phyloP scores from a whole-genome alignment of 1,140 invertebrate species.

The Orius laevigatus region DNA sequence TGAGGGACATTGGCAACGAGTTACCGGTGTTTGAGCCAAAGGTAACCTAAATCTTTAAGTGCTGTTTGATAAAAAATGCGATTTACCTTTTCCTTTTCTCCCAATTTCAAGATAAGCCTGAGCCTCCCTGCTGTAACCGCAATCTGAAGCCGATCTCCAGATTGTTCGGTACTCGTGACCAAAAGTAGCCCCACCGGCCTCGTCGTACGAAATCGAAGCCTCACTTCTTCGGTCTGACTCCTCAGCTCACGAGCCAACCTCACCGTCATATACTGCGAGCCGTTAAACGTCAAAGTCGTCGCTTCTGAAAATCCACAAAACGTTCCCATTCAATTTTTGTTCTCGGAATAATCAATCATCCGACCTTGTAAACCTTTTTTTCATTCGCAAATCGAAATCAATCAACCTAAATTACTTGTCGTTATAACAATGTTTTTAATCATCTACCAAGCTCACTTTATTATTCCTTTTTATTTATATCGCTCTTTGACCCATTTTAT shows the following conservation, averaged over 20 bases:
- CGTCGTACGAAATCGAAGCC: slow-evolving; percentile 72
- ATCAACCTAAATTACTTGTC: too few species aligned
- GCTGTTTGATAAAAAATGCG: too few species aligned
- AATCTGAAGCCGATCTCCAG: slow-evolving; percentile 64
- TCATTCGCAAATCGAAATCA: neutral
- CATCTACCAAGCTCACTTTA: too few species aligned
- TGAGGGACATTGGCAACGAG: too few species aligned
- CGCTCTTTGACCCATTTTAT: neutral
- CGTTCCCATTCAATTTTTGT: too few species aligned
- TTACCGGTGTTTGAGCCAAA: too few species aligned
- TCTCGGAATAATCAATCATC: too few species aligned
- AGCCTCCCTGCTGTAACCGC: slow-evolving; percentile 65
- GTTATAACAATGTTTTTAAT: too few species aligned
- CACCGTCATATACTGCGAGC: slow-evolving; percentile 69
- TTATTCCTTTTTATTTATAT: too few species aligned
- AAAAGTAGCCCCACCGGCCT: slow-evolving; percentile 54
- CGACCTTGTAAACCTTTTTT: too few species aligned
- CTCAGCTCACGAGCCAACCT: slow-evolving; percentile 59
- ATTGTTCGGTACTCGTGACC: slow-evolving; percentile 55
- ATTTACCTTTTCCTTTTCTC: slow-evolving; percentile 66
- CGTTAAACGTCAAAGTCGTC: slow-evolving; percentile 73
- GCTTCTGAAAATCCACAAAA: slow-evolving; percentile 42
- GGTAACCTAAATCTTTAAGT: too few species aligned
- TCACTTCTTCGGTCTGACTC: slow-evolving; percentile 83
- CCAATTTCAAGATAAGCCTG: slow-evolving; percentile 62